phyloP scores from a whole-genome alignment of 2,797 vertebrate species.

The Lates japonicus region DNA sequence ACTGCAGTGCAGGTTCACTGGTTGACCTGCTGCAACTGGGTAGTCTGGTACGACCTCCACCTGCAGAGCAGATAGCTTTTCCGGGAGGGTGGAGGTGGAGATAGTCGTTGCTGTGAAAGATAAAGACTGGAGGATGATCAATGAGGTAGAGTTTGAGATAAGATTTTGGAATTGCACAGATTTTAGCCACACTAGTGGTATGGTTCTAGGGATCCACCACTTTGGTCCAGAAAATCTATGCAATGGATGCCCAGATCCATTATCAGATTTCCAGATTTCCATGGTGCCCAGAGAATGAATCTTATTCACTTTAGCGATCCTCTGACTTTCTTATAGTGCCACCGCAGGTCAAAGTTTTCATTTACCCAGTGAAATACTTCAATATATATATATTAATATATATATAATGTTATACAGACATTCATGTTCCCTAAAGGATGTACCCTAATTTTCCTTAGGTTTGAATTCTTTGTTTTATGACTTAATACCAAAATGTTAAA shows the following conservation, averaged over 20 bases:
- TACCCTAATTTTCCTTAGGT: too few species aligned
- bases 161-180: not conserved
- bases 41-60: conserved; percentile 51
- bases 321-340: not conserved
- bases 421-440: too few species aligned
- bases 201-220: not conserved
- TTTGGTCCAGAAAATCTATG: not conserved
- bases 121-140: not conserved
- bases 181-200: not conserved
- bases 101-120: not conserved
- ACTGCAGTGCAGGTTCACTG: conserved; percentile 58
- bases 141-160: not conserved
- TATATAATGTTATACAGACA: too few species aligned
- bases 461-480: not conserved
- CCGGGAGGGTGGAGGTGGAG: not conserved
- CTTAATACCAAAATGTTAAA: not conserved
- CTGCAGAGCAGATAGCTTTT: not conserved
- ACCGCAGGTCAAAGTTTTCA: not conserved
- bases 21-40: conserved; percentile 60
- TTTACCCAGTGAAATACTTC: not conserved
- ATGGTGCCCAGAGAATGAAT: not conserved
- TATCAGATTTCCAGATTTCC: not conserved
- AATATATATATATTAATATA: too few species aligned
- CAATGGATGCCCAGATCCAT: not conserved
- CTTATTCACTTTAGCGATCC: not conserved